Percentiles rank a stretch among this genome's conserved stretches.
phyloP scores from a whole-genome alignment of 2,113 vertebrate species.

The Crypturellus undulatus region DNA sequence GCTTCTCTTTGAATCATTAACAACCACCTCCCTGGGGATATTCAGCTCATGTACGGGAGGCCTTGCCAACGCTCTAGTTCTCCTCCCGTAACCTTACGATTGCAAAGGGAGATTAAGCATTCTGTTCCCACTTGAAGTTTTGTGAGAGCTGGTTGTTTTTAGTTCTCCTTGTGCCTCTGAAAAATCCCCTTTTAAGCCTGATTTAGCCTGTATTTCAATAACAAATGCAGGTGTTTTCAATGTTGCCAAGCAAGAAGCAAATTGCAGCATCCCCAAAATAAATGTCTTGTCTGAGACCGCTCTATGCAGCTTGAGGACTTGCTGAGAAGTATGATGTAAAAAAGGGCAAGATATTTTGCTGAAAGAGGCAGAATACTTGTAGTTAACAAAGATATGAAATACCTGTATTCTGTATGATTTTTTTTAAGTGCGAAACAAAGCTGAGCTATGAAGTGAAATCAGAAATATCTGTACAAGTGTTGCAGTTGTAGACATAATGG shows the following conservation, averaged over 20 bases:
- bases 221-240: not conserved
- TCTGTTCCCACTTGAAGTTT: not conserved
- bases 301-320: not conserved
- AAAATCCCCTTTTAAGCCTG: not conserved
- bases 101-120: not conserved
- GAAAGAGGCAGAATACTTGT: not conserved
- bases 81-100: not conserved
- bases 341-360: not conserved
- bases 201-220: not conserved
- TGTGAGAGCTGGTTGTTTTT: not conserved
- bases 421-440: not conserved
- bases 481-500: no score
- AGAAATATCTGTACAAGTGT: not conserved
- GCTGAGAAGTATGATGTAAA: not conserved
- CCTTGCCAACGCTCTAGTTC: not conserved
- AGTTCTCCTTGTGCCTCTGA: not conserved
- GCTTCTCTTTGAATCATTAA: not conserved
- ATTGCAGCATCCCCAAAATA: not conserved
- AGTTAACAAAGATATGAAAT: not conserved
- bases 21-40: not conserved
- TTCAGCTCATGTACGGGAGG: not conserved
- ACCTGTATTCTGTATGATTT: not conserved
- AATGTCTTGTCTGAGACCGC: not conserved
- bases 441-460: not conserved
- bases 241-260: not conserved